Evolutionary conservation across 2,797 vertebrate genomes (phyloP).

Genomic region (Peromyscus nudipes): DNA sequence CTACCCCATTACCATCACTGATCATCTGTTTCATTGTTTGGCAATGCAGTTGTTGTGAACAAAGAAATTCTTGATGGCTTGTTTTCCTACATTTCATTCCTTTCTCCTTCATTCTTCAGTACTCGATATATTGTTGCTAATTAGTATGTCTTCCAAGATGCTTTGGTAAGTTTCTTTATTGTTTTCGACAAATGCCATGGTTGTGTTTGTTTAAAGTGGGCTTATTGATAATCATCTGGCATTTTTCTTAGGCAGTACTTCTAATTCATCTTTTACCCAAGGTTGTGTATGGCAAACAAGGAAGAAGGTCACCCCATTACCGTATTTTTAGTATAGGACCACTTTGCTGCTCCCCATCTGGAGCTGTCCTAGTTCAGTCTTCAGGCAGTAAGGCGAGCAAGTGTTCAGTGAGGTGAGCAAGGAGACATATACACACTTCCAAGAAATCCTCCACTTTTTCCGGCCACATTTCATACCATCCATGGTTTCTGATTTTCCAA

Average conservation of each 20-base stretch:
- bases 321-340: not conserved
- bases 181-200: not conserved
- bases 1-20: not conserved
- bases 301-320: not conserved
- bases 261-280: not conserved
- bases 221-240: not conserved
- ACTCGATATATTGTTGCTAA: not conserved
- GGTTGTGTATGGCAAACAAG: not conserved
- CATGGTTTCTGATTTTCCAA: not conserved
- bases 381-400: not conserved
- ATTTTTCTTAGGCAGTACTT: not conserved
- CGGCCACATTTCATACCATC: not conserved
- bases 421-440: not conserved
- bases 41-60: not conserved
- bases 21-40: constrained; percentile 18
- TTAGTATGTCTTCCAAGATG: not conserved
- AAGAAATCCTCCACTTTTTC: not conserved
- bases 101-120: not conserved
- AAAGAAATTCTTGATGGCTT: not conserved
- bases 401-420: not conserved
- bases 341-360: not conserved
- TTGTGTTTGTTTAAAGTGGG: not conserved
- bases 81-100: not conserved
- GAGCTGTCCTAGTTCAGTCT: not conserved
- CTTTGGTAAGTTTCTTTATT: not conserved